phyloP scores from a whole-genome alignment of 92 coral and sea anemone genomes.

The Umimayanthus kanabou region DNA sequence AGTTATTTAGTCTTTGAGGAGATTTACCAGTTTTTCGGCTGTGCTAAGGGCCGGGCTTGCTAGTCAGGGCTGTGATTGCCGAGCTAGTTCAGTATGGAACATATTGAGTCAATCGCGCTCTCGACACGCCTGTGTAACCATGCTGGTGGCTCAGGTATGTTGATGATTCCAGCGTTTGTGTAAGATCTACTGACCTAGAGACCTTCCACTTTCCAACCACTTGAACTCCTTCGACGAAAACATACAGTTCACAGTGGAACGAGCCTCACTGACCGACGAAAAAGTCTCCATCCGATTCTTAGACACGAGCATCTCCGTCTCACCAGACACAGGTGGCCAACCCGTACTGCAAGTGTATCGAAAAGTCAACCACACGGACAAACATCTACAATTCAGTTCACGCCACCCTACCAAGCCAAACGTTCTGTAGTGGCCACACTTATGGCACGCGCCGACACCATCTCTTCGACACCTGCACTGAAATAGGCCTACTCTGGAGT shows the following conservation, averaged over 20 bases:
- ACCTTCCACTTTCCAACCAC: constrained; percentile 30
- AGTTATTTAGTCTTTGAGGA: too few relatives aligned
- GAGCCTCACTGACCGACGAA: constrained; percentile 3
- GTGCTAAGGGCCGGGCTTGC: too few relatives aligned
- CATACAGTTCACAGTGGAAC: constrained; percentile 7
- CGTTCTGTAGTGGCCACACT: too few relatives aligned
- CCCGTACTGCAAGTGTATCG: background rate
- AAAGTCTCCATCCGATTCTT: background rate
- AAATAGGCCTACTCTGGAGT: too few relatives aligned
- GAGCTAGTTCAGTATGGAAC: constrained; percentile 30
- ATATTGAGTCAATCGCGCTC: constrained; percentile 24
- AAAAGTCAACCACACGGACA: constrained; percentile 3
- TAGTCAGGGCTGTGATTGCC: too few relatives aligned
- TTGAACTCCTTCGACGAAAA: constrained; percentile 9
- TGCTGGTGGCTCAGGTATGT: constrained; percentile 25
- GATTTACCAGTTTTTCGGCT: too few relatives aligned
- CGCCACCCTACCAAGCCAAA: background rate
- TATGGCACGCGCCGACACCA: constrained; percentile 1
- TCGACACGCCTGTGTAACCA: constrained; percentile 16
- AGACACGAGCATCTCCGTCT: constrained; percentile 11
- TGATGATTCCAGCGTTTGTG: constrained; percentile 21
- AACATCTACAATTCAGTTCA: background rate
- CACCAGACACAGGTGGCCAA: constrained; percentile 2
- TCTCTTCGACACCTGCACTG: constrained; percentile 1
- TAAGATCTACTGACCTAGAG: too few relatives aligned